Evolutionary conservation across 2,888 invertebrate genomes (phyloP), one percentile per base, ranked within the genome.

Genomic region (Oscheius onirici): DNA sequence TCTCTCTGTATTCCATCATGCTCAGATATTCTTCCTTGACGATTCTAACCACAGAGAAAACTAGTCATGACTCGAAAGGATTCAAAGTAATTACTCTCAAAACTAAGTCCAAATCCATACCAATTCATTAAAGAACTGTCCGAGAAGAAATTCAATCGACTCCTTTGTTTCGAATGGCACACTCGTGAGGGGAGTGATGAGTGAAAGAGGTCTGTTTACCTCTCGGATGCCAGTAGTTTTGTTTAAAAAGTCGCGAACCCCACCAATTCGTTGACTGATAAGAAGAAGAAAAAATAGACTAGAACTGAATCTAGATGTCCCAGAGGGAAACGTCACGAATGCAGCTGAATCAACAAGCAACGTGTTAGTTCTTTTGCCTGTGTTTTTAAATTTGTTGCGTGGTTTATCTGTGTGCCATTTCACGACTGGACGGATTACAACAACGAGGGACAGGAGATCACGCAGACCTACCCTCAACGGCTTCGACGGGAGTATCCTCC

Each of bases 401-500:
- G n/a, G n/a, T 26, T 55, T n/a, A n/a, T 22, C 24, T 55, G 26
- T 55, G 55, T n/a, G 22, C 8, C 28, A 41, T 58, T 41, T 22
- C 2, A 10, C 49, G 49, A 10, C 17, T 20, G 34, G 20, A 43
- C 43, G 22, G 26, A 60, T 43, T 43, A 60, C 60, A 60, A 43
- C 49, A 17, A 40, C 57, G 58, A 51, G 13, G 28, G 52, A 41
- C 24, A 40, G 61, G 26, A 24, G 43, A 28, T 13, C n/a, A 46
- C 10, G 44, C 46, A 46, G 17, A 41, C 52, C 28, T 44, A 57
- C 55, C 57, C 41, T 52, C 41, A 15, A 17, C 22, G 41, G 20
- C 58, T 54, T 69, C 73, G 15, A 51, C 15, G 49, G 70, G 61
- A 46, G 67, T 54, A 28, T 61, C 70, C 54, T 67, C 67, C 60